These are phyloP conservation scores for Lasioglossum figueresi DNA, from an alignment of 2,888 invertebrate species.

Conservation along the genomic window DNA sequence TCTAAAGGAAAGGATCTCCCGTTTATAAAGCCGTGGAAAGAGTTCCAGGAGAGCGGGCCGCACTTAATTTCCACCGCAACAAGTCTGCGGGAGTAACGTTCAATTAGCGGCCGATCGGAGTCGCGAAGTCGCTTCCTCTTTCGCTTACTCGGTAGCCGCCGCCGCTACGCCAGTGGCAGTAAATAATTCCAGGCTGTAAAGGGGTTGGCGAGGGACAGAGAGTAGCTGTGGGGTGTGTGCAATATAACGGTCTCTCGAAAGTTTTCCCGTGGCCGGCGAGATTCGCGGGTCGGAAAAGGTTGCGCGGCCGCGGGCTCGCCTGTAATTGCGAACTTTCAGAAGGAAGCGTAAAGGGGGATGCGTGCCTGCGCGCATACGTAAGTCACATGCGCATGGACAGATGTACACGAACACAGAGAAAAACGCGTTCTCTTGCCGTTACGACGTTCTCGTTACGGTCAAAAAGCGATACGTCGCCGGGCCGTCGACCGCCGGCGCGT, in stretches of 20 bases:
- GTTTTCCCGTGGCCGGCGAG: neutral
- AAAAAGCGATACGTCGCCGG: conserved; percentile 48
- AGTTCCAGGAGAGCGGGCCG: neutral
- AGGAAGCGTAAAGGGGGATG: conserved; percentile 30
- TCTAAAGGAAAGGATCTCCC: neutral
- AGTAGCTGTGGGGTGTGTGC: neutral
- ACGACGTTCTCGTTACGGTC: conserved; percentile 39
- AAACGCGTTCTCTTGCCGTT: conserved; percentile 33
- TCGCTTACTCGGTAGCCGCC: neutral
- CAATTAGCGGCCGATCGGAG: conserved; percentile 10
- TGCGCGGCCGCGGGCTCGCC: conserved; percentile 15
- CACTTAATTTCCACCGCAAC: conserved; percentile 12
- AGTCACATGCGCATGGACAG: neutral
- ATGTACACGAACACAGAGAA: neutral
- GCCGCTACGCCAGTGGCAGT: neutral
- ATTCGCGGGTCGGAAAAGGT: conserved; percentile 6
- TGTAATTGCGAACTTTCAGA: conserved; percentile 40
- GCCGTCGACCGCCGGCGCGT: conserved; percentile 23
- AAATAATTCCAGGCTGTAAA: conserved; percentile 7
- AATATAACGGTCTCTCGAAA: conserved; percentile 26
- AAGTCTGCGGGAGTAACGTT: conserved; percentile 6
- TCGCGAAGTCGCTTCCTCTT: conserved; percentile 5
- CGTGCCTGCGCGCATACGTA: neutral
- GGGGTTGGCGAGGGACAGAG: neutral
- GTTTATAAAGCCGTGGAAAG: neutral